Evolutionary conservation across 1,140 invertebrate species (phyloP).

Genomic region (Neodiprion pinetum): DNA sequence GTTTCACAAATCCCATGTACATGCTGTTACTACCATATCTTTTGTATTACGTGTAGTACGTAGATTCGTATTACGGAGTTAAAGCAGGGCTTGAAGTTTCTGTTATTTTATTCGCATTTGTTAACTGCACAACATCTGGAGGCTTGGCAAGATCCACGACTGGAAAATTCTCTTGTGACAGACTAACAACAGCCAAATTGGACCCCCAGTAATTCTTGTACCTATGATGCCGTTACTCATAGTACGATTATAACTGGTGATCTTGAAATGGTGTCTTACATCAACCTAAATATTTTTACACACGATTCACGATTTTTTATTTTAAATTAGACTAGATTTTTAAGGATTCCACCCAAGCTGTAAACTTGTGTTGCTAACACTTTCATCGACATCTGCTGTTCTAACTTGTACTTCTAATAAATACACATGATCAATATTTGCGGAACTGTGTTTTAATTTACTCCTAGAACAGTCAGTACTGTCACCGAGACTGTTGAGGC

Average conservation of each 20-base stretch:
- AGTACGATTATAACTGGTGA: constrained; percentile 39
- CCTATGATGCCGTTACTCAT: constrained; percentile 26
- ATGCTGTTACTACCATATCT: neutral
- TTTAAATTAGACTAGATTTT: too few species aligned
- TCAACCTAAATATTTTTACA: too few species aligned
- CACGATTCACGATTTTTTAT: too few species aligned
- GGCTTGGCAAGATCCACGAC: neutral
- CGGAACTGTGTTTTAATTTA: too few species aligned
- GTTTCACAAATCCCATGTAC: neutral
- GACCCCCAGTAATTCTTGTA: neutral
- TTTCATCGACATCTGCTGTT: neutral
- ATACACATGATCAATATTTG: too few species aligned
- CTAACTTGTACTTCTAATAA: neutral
- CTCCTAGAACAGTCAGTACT: too few species aligned
- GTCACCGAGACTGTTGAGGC: neutral
- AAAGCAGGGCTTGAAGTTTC: neutral
- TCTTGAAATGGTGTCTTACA: too few species aligned
- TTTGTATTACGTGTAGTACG: neutral
- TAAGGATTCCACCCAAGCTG: too few species aligned
- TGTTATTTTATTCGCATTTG: neutral
- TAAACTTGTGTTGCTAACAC: too few species aligned
- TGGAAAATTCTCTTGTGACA: too few species aligned
- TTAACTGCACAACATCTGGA: neutral
- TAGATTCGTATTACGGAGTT: neutral
- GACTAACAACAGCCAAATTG: neutral